Percentiles rank a stretch among this genome's conserved stretches.
Conservation (phyloP, 2,888 invertebrate genomes). For the Tipula confusa region DNA sequence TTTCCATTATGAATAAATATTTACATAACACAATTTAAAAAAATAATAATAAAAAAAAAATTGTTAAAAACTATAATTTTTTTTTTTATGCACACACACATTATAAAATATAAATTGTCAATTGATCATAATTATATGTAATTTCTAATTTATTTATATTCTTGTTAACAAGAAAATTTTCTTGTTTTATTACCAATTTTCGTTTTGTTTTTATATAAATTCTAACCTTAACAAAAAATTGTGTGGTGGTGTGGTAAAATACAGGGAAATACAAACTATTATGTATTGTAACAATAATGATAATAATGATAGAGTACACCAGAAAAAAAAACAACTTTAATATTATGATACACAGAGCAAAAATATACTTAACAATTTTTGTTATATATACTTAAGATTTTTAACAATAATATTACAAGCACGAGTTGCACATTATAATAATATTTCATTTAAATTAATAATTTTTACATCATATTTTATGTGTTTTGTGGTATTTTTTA, state of each 20-base stretch:
- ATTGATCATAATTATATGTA: conserved; percentile 12
- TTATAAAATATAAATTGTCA: background rate
- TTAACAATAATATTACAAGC: background rate
- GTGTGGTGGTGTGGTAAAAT: background rate
- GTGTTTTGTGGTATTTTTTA: background rate
- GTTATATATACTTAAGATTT: background rate
- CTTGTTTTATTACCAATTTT: background rate
- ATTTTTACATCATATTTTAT: background rate
- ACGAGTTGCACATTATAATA: background rate
- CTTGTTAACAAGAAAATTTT: background rate
- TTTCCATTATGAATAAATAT: background rate
- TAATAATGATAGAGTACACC: background rate
- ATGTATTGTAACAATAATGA: background rate
- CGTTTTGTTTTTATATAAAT: background rate
- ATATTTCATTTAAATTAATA: conserved; percentile 12
- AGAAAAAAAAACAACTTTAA: background rate
- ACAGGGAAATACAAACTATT: background rate
- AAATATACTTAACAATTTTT: background rate
- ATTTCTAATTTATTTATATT: conserved; percentile 7
- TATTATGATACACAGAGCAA: background rate
- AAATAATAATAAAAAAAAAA: background rate
- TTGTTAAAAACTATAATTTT: conserved; percentile 20
- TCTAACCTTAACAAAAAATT: background rate
- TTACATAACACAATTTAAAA: background rate
- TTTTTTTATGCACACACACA: background rate